Base-by-base conservation (phyloP, 2,113 vertebrate species). In the Dryoscopus gambensis region DNA sequence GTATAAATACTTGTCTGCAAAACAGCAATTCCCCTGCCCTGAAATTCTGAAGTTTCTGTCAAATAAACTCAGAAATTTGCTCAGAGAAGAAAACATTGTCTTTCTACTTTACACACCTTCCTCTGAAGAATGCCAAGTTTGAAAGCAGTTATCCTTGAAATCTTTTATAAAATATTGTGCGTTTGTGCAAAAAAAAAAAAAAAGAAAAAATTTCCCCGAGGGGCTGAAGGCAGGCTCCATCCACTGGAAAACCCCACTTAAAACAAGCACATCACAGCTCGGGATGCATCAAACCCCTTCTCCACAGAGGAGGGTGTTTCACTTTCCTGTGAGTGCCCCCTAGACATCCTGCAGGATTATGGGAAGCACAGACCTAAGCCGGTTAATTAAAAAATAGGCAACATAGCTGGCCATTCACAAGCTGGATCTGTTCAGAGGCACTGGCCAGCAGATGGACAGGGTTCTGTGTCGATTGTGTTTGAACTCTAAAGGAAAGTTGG, bases 401-500 rank as follows among this genome's bases (percentile, higher is more conserved):
- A 64, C 93, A 90, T 82, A 93, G 87, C 86, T 95, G 89, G 73
- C 55, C 73, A 86, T 95, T 96, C 94, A 96, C 90, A 94, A 71
- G 81, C 90, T 85, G 91, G 71, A 77, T 93, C 90, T 94, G 92
- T 91, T 93, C 91, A 97, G 90, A 96, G 84, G 78, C 79, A 88
- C 86, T 89, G 87, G 87, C 64, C 80, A 95, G 83, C 93, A 97
- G 96, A 96, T 91, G 85, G 93, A 91, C 56, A 68, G 93, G 89
- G 87, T 67, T 95, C 83, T 89, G 95, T 94, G 75, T 90, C 24
- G 4, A 96, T 96, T 94, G 73, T 74, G 68, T 97, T 97, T 90
- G 92, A 97, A 89, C 92, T 93, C 86, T 40, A 89, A 92, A 93
- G 76, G 83, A 93, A 97, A 97, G 88, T 69, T 96, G 94, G 91